A percentile compares a stretch with the other conserved stretches of the same genome.
Evolutionary conservation across 2,888 invertebrate genomes (phyloP).

Genomic region (Acronicta leporina): DNA sequence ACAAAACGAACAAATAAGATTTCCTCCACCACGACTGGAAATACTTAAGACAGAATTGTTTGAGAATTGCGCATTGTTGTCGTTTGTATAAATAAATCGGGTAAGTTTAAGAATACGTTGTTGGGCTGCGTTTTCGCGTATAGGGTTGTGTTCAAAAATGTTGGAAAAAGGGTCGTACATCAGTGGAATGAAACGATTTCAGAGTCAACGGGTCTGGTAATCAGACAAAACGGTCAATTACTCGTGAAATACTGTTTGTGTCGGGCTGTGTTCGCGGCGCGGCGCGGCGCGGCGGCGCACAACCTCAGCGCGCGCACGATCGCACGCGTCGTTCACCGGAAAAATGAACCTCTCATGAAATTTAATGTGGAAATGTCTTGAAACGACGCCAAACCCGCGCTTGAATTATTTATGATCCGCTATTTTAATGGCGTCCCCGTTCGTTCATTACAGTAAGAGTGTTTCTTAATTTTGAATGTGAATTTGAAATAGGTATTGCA

Average conservation of each 20-base stretch:
- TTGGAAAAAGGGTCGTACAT: slow-evolving; percentile 23
- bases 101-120: slow-evolving; percentile 52
- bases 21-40: slow-evolving; percentile 73
- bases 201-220: slow-evolving; percentile 31
- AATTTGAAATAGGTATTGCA: slow-evolving; percentile 72
- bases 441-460: slow-evolving; percentile 84
- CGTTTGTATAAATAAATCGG: slow-evolving; percentile 65
- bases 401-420: slow-evolving; percentile 87
- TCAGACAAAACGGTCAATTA: slow-evolving; percentile 69
- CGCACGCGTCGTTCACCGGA: slow-evolving; percentile 73
- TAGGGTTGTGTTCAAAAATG: slow-evolving; percentile 26
- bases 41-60: slow-evolving; percentile 75
- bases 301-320: slow-evolving; percentile 60
- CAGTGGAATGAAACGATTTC: slow-evolving; percentile 23
- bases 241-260: slow-evolving; percentile 57
- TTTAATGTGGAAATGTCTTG: slow-evolving; percentile 88
- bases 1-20: slow-evolving; percentile 81
- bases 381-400: slow-evolving; percentile 86
- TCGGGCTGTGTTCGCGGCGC: slow-evolving; percentile 19
- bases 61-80: slow-evolving; percentile 75
- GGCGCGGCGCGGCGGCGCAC: slow-evolving; percentile 12
- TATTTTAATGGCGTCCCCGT: slow-evolving; percentile 86
- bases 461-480: slow-evolving; percentile 84
- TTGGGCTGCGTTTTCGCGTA: slow-evolving; percentile 26
- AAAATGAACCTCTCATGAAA: slow-evolving; percentile 88